A percentile compares a stretch with the other conserved stretches of the same genome.
These are phyloP conservation scores for Micropterix aruncella DNA, from an alignment of 2,888 invertebrate genomes.

Conservation along the genomic window DNA sequence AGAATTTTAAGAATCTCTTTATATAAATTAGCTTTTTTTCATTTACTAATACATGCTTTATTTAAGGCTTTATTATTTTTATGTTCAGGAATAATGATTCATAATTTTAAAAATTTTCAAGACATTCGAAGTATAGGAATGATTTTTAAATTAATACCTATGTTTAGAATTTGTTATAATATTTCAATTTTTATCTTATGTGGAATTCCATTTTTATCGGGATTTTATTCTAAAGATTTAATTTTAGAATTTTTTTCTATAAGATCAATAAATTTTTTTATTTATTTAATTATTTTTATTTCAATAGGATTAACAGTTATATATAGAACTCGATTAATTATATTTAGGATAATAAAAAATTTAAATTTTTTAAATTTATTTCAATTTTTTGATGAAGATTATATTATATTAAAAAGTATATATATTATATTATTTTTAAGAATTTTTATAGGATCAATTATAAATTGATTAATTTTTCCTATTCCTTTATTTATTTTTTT, in stretches of 20 bases:
- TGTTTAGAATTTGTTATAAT: conserved; percentile 39
- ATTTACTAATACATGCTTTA: conserved; percentile 57
- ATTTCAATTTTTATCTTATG: conserved; percentile 45
- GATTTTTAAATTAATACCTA: conserved; percentile 31
- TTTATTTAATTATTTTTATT: conserved; percentile 43
- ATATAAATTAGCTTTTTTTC: conserved; percentile 49
- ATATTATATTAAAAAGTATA: conserved; percentile 36
- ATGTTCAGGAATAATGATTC: too few relatives aligned
- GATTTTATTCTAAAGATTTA: conserved; percentile 48
- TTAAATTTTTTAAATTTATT: conserved; percentile 32
- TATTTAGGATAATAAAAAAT: conserved; percentile 38
- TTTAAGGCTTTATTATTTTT: conserved; percentile 66
- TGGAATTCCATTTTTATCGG: conserved; percentile 50
- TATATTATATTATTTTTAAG: conserved; percentile 33
- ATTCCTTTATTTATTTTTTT: conserved; percentile 38
- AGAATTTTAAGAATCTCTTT: conserved; percentile 42
- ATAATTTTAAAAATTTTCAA: conserved; percentile 44
- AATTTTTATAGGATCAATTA: conserved; percentile 35
- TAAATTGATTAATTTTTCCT: conserved; percentile 41
- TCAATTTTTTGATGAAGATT: too few relatives aligned
- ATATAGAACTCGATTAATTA: too few relatives aligned
- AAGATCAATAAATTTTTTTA: conserved; percentile 35
- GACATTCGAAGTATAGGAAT: conserved; percentile 51
- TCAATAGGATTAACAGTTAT: too few relatives aligned
- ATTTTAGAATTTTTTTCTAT: conserved; percentile 42